Percentiles rank a stretch among this genome's conserved stretches.
Conservation (phyloP, 30 jellyfish, hydroid and myxozoan species). For the Sanderia malayensis region DNA sequence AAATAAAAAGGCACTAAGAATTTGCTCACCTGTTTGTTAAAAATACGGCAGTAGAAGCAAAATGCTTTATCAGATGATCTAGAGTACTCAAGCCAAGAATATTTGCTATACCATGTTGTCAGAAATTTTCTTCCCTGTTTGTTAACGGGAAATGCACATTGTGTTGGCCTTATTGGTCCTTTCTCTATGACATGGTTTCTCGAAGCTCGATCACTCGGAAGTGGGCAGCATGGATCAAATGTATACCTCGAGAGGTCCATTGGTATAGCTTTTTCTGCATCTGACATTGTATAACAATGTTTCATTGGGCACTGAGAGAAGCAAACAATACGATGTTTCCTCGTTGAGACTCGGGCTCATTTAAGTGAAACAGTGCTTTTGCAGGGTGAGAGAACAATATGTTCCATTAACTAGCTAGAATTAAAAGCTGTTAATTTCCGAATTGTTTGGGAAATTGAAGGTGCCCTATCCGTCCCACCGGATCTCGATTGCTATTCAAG, state of each 20-base stretch:
- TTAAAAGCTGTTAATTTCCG: no score
- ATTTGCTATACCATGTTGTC: constrained; percentile 9
- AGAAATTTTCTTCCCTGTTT: constrained; percentile 11
- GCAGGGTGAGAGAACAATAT: no score
- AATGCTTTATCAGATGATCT: constrained; percentile 7
- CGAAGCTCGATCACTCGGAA: constrained; percentile 20
- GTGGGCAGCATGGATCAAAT: constrained; percentile 27
- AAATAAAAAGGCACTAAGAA: background rate
- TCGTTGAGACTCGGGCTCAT: no score
- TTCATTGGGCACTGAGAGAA: no score
- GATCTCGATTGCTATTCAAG: no score
- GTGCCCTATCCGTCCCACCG: no score
- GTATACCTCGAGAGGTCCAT: background rate
- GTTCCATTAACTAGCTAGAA: no score
- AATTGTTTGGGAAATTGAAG: no score
- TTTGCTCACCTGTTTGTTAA: constrained; percentile 7
- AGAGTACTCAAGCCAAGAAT: constrained; percentile 20
- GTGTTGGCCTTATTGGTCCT: constrained; percentile 38
- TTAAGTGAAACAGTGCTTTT: no score
- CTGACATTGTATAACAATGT: no score
- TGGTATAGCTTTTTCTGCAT: background rate
- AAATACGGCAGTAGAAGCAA: constrained; percentile 7
- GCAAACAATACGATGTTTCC: no score
- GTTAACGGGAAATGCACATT: constrained; percentile 27
- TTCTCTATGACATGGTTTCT: constrained; percentile 28